Percentiles rank a stretch among this genome's conserved stretches.
Evolutionary conservation across 2,888 invertebrate species (phyloP).

Genomic region (Drosophila peninsularis): DNA sequence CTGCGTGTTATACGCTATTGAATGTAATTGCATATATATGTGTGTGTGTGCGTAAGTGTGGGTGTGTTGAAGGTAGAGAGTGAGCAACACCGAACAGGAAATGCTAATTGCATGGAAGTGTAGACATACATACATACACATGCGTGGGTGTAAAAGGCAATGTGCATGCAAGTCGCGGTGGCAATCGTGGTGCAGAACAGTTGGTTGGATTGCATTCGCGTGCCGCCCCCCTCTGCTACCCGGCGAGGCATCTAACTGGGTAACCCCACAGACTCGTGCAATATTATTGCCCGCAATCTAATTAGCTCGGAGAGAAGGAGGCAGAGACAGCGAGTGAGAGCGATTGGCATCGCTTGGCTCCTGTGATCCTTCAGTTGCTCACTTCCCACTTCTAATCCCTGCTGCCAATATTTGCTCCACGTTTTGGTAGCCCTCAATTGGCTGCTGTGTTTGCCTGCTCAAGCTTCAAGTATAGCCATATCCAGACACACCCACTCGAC

Average conservation of each 20-base stretch:
- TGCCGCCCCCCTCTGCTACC: neutral
- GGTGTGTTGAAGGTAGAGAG: conserved; percentile 5
- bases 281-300: conserved; percentile 74
- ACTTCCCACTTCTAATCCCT: conserved; percentile 24
- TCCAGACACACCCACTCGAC: conserved; percentile 12
- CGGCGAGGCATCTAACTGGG: conserved; percentile 9
- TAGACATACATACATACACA: conserved; percentile 6
- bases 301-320: conserved; percentile 52
- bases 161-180: conserved; percentile 49
- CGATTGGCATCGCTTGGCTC: neutral
- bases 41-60: conserved; percentile 16
- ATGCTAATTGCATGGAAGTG: conserved; percentile 73
- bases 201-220: conserved; percentile 15
- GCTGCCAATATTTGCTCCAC: conserved; percentile 50
- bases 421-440: conserved; percentile 46
- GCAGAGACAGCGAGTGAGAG: neutral
- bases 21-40: conserved; percentile 15
- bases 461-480: conserved; percentile 20
- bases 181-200: conserved; percentile 29
- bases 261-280: conserved; percentile 41
- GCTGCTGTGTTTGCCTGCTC: conserved; percentile 25
- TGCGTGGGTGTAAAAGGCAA: conserved; percentile 27
- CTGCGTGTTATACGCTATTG: conserved; percentile 26
- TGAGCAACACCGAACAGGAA: conserved; percentile 52
- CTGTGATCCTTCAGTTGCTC: conserved; percentile 8